Conservation (phyloP, 2,888 invertebrate genomes). For the Spisula subtruncata region DNA sequence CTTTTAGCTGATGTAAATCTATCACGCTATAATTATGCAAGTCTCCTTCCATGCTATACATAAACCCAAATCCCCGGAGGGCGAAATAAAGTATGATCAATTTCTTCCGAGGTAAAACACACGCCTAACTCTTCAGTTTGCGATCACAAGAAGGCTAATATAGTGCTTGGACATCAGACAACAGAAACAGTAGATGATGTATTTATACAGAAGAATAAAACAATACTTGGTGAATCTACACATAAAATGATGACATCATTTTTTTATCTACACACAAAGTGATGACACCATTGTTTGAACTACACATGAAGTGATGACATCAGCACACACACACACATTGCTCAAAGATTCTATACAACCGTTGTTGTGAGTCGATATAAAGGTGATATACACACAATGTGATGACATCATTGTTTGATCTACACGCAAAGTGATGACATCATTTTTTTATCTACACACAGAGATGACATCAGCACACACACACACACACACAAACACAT, state of each 20-base stretch:
- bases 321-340: neutral
- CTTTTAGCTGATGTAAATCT: neutral
- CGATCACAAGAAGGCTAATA: neutral
- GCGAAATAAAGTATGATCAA: neutral
- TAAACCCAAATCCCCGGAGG: neutral
- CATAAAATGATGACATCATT: neutral
- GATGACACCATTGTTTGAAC: neutral
- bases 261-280: neutral
- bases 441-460: too few relatives aligned
- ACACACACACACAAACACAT: too few relatives aligned
- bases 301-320: neutral
- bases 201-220: slow-evolving; percentile 22
- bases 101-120: neutral
- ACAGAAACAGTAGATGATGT: slow-evolving; percentile 15
- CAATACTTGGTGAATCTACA: neutral
- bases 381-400: too few relatives aligned
- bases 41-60: neutral
- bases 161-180: neutral
- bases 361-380: neutral
- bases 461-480: too few relatives aligned
- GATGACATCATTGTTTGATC: too few relatives aligned
- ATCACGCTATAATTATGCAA: neutral
- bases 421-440: too few relatives aligned
- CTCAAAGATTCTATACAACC: neutral
- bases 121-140: neutral